phyloP scores from a whole-genome alignment of 2,113 vertebrate species.

The Murina feae region DNA sequence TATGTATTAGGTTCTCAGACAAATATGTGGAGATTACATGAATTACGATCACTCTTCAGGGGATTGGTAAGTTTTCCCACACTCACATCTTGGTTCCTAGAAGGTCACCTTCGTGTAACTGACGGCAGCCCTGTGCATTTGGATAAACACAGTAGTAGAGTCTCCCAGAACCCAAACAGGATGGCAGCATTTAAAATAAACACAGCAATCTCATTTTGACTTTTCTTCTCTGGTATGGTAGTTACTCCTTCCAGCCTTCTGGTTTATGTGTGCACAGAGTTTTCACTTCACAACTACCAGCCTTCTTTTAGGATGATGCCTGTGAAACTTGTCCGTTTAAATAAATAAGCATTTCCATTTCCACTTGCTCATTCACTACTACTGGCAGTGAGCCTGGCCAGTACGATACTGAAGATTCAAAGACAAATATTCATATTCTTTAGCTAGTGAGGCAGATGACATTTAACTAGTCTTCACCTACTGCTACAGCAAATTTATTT shows the following conservation, averaged over 20 bases:
- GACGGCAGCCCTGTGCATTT: not conserved
- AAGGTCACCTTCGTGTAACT: not conserved
- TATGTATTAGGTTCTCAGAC: slow-evolving; percentile 1
- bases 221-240: not conserved
- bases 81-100: not conserved
- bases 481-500: not conserved
- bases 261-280: not conserved
- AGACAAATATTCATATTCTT: not conserved
- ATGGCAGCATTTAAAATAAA: not conserved
- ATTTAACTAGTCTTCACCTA: not conserved
- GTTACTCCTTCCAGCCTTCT: not conserved
- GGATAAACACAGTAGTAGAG: not conserved
- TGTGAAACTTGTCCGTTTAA: slow-evolving; percentile 35
- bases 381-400: not conserved
- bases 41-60: not conserved
- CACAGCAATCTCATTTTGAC: not conserved
- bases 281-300: not conserved
- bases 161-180: not conserved
- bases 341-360: not conserved
- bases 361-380: not conserved
- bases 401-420: not conserved
- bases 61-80: not conserved
- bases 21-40: not conserved
- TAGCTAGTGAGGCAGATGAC: not conserved
- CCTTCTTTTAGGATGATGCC: not conserved